A percentile compares a stretch with the other conserved stretches of the same genome.
Conservation (phyloP, 2,113 vertebrate species). For the Xiphorhynchus elegans region DNA sequence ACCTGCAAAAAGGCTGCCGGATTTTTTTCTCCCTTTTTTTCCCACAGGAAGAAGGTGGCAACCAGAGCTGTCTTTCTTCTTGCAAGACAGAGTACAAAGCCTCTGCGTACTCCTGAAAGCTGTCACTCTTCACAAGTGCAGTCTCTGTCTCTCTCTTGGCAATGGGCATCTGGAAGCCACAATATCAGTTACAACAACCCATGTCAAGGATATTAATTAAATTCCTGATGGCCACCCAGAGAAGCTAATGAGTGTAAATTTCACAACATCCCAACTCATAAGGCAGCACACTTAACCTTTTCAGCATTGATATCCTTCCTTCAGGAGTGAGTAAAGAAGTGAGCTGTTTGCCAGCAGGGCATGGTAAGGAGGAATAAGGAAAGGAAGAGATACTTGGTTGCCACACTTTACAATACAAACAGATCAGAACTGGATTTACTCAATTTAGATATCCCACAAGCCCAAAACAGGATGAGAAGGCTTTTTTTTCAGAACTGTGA, state of each 20-base stretch:
- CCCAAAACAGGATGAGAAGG: not conserved
- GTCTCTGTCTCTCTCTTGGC: constrained; percentile 55
- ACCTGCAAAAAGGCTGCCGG: constrained; percentile 46
- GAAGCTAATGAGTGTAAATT: constrained; percentile 53
- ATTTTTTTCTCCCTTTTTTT: constrained; percentile 58
- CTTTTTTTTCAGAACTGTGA: not conserved
- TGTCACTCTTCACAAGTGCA: constrained; percentile 52
- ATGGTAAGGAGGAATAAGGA: not conserved
- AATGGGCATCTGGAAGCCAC: constrained; percentile 57
- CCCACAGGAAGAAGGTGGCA: constrained; percentile 68
- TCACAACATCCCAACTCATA: constrained; percentile 39
- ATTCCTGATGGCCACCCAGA: constrained; percentile 52
- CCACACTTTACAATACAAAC: not conserved
- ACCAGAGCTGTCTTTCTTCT: constrained; percentile 58
- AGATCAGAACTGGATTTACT: not conserved
- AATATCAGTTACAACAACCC: constrained; percentile 1
- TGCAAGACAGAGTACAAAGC: constrained; percentile 61
- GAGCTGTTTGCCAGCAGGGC: not conserved
- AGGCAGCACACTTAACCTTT: constrained; percentile 27
- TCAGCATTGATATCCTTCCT: not conserved
- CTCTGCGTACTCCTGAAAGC: constrained; percentile 29
- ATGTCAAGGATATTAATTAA: constrained; percentile 39
- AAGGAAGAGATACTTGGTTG: not conserved
- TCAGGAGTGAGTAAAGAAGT: not conserved
- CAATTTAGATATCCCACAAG: not conserved